Percentiles rank a stretch among this genome's conserved stretches.
phyloP scores from a whole-genome alignment of 2,797 vertebrate genomes.

The Stomatorhinus walkeri region DNA sequence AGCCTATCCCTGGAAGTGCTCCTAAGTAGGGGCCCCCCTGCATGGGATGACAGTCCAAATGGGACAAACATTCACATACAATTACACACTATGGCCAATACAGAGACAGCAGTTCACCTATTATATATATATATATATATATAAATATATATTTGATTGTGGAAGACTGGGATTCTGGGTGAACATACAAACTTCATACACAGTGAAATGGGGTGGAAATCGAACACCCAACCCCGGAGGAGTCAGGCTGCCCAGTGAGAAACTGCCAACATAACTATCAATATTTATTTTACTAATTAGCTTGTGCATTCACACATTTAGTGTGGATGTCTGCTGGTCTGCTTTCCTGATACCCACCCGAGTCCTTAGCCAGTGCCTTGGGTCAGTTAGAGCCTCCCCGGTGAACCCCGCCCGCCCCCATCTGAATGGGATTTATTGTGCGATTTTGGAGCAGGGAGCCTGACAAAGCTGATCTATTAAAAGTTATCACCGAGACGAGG shows the following conservation, averaged over 20 bases:
- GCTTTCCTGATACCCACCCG: neutral
- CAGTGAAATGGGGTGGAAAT: neutral
- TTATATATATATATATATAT: neutral
- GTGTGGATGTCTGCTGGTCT: constrained; percentile 2
- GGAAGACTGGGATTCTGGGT: neutral
- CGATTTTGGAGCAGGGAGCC: neutral
- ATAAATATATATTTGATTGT: neutral
- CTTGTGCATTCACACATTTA: constrained; percentile 6
- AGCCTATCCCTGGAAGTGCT: neutral
- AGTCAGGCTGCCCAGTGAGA: neutral
- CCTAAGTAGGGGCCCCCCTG: neutral
- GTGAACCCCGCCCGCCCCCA: neutral
- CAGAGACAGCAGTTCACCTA: neutral
- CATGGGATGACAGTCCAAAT: neutral
- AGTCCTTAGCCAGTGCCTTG: neutral
- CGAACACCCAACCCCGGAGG: neutral
- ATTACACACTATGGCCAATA: neutral
- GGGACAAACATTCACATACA: neutral
- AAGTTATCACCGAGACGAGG: constrained; percentile 21
- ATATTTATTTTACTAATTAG: constrained; percentile 8
- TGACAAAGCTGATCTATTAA: constrained; percentile 24
- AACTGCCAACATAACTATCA: neutral
- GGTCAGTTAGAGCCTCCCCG: neutral
- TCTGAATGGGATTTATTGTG: constrained; percentile 18
- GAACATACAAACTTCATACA: neutral